Evolutionary conservation across 2,113 vertebrate species (phyloP).

Genomic region (Noctilio leporinus): DNA sequence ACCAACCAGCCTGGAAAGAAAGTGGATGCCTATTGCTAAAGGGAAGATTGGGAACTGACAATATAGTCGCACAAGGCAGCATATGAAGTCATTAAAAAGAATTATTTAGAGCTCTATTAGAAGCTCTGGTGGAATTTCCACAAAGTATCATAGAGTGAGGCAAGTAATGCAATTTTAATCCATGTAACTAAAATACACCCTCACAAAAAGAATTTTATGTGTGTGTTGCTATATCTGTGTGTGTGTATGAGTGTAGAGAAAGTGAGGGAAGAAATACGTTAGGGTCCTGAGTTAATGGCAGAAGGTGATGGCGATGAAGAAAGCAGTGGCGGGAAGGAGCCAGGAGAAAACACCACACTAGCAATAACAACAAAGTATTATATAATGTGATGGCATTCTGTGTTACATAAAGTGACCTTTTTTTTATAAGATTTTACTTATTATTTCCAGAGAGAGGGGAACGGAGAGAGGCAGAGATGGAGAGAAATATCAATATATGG

Average conservation of each 20-base stretch:
- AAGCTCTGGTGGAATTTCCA: background rate
- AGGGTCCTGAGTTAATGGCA: background rate
- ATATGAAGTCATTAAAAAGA: background rate
- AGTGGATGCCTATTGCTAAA: background rate
- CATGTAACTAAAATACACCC: background rate
- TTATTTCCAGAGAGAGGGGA: too few species aligned
- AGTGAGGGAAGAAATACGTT: background rate
- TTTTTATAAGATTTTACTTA: too few species aligned
- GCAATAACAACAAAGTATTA: rapidly evolving
- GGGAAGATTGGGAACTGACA: background rate
- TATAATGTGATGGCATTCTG: background rate
- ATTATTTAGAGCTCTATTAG: background rate
- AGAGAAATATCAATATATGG: too few species aligned
- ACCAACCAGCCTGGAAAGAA: background rate
- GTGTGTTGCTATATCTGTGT: background rate
- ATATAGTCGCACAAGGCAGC: rapidly evolving
- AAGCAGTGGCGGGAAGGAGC: background rate
- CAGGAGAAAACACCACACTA: background rate
- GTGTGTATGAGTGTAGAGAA: background rate
- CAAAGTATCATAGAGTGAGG: background rate
- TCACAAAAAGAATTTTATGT: background rate
- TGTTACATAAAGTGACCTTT: background rate
- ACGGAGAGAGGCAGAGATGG: too few species aligned
- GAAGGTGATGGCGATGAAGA: background rate
- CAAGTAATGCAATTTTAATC: background rate